Base-by-base conservation (phyloP, 2,888 invertebrate genomes). In the Cheilosia vulpina region DNA sequence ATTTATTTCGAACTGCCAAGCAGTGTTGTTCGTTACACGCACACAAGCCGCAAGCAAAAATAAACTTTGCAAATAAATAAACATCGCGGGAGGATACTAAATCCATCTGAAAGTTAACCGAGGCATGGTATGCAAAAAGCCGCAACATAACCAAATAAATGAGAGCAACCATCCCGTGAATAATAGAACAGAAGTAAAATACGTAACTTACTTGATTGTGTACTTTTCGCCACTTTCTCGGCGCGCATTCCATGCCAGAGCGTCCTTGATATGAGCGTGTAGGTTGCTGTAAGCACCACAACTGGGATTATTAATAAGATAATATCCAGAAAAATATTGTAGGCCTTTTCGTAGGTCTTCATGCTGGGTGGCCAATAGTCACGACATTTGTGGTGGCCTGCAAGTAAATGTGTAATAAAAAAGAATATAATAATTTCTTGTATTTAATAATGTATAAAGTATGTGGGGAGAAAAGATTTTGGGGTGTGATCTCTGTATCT, bases 301-400 rank as follows among this genome's bases (percentile, higher is more conserved):
- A 95, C 91, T 0, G 95, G 95, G 76, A 95, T 91, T 6, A 95
- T 93, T 45, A 96, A 92, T 13, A 95, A 92, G 52, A 94, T 92
- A 6, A 94, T 92, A 87, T 94, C 94, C 88, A 95, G 91, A 78
- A 94, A 93, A 60, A 95, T 90, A 87, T 94, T 94, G 92, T 94
- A 95, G 2, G 93, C 93, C 88, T 93, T 93, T 52, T 96, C 96
- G 79, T 89, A 89, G 47, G 73, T 68, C 38, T 93, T 92, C 47
- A 92, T 91, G 57, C 90, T 88, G 66, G 91, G 91, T 21, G 93
- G 93, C 94, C 94, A 94, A 73, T 92, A 92, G 89, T 94, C 94
- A 65, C 94, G 92, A 88, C 94, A 94, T 90, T 94, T 94, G 87
- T 93, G 93, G 88, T 93, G 93, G 66, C 94, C 94, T 94, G 76